phyloP scores from a whole-genome alignment of 1,140 invertebrate species.

The Periplaneta americana region DNA sequence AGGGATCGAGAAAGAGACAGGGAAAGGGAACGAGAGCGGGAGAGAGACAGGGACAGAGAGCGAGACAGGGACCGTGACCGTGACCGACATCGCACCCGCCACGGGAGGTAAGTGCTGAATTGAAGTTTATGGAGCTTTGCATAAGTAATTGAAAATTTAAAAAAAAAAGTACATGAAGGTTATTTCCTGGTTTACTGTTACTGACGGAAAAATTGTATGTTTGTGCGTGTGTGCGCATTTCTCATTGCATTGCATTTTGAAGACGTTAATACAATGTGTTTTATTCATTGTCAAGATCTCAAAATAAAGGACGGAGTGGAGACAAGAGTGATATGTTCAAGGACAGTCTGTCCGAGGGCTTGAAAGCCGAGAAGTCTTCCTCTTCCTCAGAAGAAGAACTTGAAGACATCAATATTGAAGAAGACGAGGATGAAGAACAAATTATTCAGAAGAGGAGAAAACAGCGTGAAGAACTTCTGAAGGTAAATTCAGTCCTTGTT shows the following conservation, averaged over 20 bases:
- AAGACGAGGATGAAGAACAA: constrained; percentile 90
- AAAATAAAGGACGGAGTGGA: constrained; percentile 30
- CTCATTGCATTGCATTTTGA: not conserved
- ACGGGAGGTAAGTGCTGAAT: constrained; percentile 10
- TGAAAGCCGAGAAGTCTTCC: constrained; percentile 53
- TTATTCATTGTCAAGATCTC: constrained; percentile 22
- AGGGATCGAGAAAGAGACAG: constrained; percentile 39
- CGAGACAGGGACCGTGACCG: constrained; percentile 35
- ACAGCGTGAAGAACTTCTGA: constrained; percentile 82
- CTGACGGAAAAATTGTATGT: not conserved
- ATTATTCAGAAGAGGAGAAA: constrained; percentile 88
- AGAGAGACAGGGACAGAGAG: constrained; percentile 21
- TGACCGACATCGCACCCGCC: constrained; percentile 30
- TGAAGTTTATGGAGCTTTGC: constrained; percentile 24
- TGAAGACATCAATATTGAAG: constrained; percentile 67
- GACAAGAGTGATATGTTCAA: constrained; percentile 61
- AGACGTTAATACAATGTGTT: not conserved
- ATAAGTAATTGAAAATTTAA: too few species aligned
- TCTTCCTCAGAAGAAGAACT: constrained; percentile 53
- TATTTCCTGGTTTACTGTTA: too few species aligned
- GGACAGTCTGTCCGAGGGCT: constrained; percentile 79
- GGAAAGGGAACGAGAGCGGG: constrained; percentile 32
- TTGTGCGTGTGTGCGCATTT: not conserved
- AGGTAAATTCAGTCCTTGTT: constrained; percentile 47
- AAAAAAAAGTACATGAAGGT: too few species aligned